A percentile compares a stretch with the other conserved stretches of the same genome.
phyloP scores from a whole-genome alignment of 2,888 invertebrate species.

The Melipona beecheii region DNA sequence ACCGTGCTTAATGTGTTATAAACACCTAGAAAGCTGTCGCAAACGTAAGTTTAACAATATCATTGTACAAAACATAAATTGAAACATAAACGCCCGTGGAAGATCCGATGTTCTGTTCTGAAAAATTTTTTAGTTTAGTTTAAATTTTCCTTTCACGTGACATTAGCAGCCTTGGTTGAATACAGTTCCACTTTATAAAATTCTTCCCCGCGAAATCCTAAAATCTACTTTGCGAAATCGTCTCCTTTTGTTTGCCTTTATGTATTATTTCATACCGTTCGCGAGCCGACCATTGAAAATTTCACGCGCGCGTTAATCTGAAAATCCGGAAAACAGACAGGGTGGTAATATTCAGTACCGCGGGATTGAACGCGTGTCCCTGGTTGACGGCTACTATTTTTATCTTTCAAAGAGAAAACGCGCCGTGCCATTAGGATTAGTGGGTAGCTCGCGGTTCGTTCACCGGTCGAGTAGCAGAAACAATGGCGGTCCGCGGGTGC shows the following conservation, averaged over 20 bases:
- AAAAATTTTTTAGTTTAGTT: no score
- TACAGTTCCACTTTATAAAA: no score
- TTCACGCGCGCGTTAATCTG: constrained; percentile 5
- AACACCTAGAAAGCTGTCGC: neutral
- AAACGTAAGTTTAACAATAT: neutral
- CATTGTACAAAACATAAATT: no score
- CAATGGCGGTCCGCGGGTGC: constrained; percentile 70
- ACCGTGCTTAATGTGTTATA: neutral
- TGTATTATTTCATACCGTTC: no score
- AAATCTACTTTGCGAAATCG: no score
- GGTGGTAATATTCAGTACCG: neutral
- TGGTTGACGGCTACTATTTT: constrained; percentile 53
- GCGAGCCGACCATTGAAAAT: no score
- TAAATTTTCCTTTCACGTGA: no score
- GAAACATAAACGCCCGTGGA: no score
- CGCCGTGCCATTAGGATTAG: constrained; percentile 71
- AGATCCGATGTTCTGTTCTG: no score
- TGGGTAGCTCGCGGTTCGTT: constrained; percentile 69
- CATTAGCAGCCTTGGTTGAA: no score
- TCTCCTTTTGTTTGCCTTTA: no score
- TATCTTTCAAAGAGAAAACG: constrained; percentile 62
- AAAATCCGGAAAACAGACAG: constrained; percentile 28
- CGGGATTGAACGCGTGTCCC: constrained; percentile 47
- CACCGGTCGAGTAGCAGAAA: constrained; percentile 73
- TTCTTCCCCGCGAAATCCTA: no score